Evolutionary conservation across 2,113 vertebrate species (phyloP), one percentile per base, ranked within the genome.

Genomic region (Podarcis cretensis): DNA sequence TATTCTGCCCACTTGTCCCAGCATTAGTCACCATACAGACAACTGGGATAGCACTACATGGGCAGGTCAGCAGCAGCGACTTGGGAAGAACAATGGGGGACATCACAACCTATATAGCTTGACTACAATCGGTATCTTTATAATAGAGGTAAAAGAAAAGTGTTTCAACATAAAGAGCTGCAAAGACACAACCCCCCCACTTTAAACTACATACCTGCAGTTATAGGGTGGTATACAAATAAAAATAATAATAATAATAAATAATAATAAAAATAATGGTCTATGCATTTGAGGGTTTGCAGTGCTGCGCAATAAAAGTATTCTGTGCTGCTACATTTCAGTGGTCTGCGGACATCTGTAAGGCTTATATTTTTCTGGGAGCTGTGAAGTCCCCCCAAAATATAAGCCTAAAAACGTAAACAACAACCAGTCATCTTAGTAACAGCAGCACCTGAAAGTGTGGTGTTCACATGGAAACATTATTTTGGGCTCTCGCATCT

Each of bases 311-410:
- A 85, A 75, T 48, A 81, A 1, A 21, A 9, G 65, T 79, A 16
- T 23, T 4, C 0, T 0, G 43, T 43, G 48, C 82, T 40, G 54
- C 59, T 12, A 8, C 7, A 2, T 16, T 1, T 6, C 4, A 2
- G 35, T 8, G 6, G 32, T 16, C 4, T 77, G 32, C 20, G 14
- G 43, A 57, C 48, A 27, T 79, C n/a, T 12, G 48, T 54, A 54
- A 54, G 48, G 48, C 43, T 48, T 48, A 48, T 48, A 10, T 48
- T 48, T 48, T 48, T 48, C 43, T 48, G 43, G 43, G 43, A 48
- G 43, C 63, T 27, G 16, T 48, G 14, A 69, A 35, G 43, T 14
- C 48, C 6, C 30, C 21, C 21, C n/a, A 35, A 68, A 80, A 30
- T 16, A 2, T 27, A 1, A 23, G 30, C 7, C 32, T 71, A 12